These are phyloP conservation scores for Ctenoplectra terminalis DNA, from an alignment of 1,140 invertebrate genomes.

Conservation along the genomic window DNA sequence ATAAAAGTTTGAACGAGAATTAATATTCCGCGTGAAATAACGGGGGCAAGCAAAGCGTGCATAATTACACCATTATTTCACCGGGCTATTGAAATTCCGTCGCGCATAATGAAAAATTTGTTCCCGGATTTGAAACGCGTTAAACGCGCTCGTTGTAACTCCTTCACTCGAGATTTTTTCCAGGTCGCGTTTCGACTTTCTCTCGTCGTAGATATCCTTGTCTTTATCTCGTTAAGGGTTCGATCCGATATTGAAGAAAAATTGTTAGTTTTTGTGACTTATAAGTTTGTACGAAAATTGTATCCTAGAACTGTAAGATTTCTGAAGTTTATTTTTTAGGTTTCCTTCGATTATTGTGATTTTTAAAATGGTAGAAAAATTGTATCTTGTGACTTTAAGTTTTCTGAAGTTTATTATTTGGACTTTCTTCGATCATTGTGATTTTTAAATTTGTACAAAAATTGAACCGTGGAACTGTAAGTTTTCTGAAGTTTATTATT, in stretches of 20 bases:
- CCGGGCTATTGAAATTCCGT: slow-evolving; percentile 29
- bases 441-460: too few relatives aligned
- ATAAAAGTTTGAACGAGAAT: slow-evolving; percentile 40
- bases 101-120: slow-evolving; percentile 32
- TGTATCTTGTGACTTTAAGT: too few relatives aligned
- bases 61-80: slow-evolving; percentile 18
- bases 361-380: too few relatives aligned
- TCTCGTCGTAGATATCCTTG: not conserved
- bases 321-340: too few relatives aligned
- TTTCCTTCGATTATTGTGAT: too few relatives aligned
- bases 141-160: slow-evolving; percentile 20
- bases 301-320: too few relatives aligned
- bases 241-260: too few relatives aligned
- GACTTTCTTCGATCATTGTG: too few relatives aligned
- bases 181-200: not conserved
- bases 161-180: not conserved
- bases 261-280: not conserved
- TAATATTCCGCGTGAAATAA: slow-evolving; percentile 45
- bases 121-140: not conserved
- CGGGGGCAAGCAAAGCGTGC: slow-evolving; percentile 30
- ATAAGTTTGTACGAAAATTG: too few relatives aligned
- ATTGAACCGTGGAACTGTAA: too few relatives aligned
- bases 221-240: not conserved
- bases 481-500: too few relatives aligned
- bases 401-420: too few relatives aligned